Base-by-base conservation (phyloP, 2,113 vertebrate genomes). In the Limanda limanda region DNA sequence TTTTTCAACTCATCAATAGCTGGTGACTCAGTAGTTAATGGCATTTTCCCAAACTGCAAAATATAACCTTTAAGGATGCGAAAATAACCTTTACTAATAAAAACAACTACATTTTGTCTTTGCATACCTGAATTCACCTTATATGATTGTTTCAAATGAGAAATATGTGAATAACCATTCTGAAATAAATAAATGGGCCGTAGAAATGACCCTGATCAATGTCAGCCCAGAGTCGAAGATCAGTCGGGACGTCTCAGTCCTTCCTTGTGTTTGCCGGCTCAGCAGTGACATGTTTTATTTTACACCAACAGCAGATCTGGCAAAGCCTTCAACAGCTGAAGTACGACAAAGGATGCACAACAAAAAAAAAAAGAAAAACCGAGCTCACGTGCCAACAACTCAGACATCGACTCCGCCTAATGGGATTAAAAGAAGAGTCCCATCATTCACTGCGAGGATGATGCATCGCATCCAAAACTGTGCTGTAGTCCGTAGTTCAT, bases 21-120 rank as follows among this genome's bases (percentile, higher is more conserved):
- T 78, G 78, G 76, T 82, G 71, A 57, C 24, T 64, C 25, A 56
- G 64, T 55, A 68, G 83, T 84, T 69, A 71, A 81, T 76, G 81
- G 56, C 54, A 76, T 65, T 51, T 68, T 35, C 5, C 72, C 55
- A 82, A 77, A 75, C 8, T 13, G 64, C 52, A 58, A 64, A 67
- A 88, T 27, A 47, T 31, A 73, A 72, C 47, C 70, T 86, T 58
- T 72, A 52, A 65, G 45, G 23, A 68, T 21, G 40, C 40, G 40
- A 13, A 13, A 13, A 42, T 42, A 42, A 42, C 40, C 11, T 40
- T 10, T 40, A 12, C 37, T 40, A 40, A 59, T 57, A 11, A 54
- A 11, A 52, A 5, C 7, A 45, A 47, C 14, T 45, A 52, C 8
- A 54, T 67, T 27, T 42, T 37, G 4, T 47, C 4, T 14, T 1